Evolutionary conservation across 2,888 invertebrate genomes (phyloP).

Genomic region (Anagyrus pseudococci): DNA sequence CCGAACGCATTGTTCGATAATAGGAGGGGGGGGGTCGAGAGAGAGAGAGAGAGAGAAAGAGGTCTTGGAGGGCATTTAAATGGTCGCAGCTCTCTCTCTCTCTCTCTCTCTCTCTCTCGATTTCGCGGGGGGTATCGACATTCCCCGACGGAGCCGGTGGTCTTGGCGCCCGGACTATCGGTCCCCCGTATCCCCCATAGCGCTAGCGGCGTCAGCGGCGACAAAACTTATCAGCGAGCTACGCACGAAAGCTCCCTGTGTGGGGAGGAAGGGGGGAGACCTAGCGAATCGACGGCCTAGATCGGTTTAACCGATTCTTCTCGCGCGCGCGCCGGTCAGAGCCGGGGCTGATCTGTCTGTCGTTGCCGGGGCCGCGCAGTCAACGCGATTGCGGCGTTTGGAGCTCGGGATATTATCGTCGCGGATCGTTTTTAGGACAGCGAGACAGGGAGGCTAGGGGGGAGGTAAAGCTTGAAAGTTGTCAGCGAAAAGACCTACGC

Average conservation of each 20-base stretch:
- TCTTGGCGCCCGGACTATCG: constrained; percentile 51
- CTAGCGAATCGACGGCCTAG: no score
- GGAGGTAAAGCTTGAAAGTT: no score
- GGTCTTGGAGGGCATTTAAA: no score
- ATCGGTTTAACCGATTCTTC: no score
- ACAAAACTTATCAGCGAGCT: no score
- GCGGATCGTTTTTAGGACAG: constrained; percentile 32
- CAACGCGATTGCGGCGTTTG: neutral
- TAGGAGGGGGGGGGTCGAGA: constrained; percentile 40
- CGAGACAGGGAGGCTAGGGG: no score
- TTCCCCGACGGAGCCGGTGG: constrained; percentile 55
- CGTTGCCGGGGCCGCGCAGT: neutral
- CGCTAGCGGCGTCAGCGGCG: no score
- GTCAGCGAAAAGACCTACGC: no score
- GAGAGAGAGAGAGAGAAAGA: constrained; percentile 47
- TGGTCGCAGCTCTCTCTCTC: neutral
- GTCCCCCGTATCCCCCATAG: no score
- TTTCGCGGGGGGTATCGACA: constrained; percentile 41
- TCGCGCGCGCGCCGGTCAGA: no score
- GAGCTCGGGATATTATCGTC: constrained; percentile 8
- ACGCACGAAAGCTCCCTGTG: no score
- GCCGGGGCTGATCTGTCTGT: neutral
- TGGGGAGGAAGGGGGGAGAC: no score
- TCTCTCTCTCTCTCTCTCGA: constrained; percentile 1
- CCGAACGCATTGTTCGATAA: constrained; percentile 55